Conservation (phyloP, 2,888 invertebrate species). For the Eulithis testata region DNA sequence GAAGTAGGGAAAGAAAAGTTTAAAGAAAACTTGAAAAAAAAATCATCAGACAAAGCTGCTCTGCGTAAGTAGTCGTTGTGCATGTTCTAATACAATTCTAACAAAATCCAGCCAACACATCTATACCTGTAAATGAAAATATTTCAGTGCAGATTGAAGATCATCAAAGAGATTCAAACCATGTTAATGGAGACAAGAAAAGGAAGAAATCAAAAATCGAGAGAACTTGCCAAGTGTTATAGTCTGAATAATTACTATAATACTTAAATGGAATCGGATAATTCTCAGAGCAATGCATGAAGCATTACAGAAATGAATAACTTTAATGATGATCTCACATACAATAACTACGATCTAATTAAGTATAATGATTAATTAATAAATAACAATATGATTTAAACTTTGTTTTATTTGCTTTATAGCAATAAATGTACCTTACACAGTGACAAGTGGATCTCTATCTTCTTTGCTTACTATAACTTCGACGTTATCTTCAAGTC, state of each 20-base stretch:
- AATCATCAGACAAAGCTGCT: constrained; percentile 65
- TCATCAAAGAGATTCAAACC: constrained; percentile 62
- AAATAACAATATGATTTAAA: constrained; percentile 41
- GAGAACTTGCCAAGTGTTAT: constrained; percentile 77
- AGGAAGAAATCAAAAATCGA: constrained; percentile 66
- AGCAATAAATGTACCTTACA: constrained; percentile 65
- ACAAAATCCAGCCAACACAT: constrained; percentile 59
- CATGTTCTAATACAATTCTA: constrained; percentile 69
- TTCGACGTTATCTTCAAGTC: constrained; percentile 80
- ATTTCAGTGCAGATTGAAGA: constrained; percentile 79
- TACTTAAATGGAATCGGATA: constrained; percentile 40
- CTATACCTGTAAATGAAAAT: constrained; percentile 65
- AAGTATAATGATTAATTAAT: constrained; percentile 36
- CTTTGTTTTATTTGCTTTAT: constrained; percentile 29
- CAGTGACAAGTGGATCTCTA: constrained; percentile 90
- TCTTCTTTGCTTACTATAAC: constrained; percentile 90
- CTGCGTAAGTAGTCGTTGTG: constrained; percentile 78
- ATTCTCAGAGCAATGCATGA: constrained; percentile 39
- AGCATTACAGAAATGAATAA: constrained; percentile 46
- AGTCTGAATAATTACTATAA: constrained; percentile 51
- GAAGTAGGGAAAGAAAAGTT: constrained; percentile 57
- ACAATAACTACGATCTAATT: constrained; percentile 44
- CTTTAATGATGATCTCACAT: constrained; percentile 77
- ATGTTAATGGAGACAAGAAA: constrained; percentile 63
- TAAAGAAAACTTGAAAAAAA: constrained; percentile 62